phyloP scores from a whole-genome alignment of 1,140 invertebrate species.

The Portunus trituberculatus region DNA sequence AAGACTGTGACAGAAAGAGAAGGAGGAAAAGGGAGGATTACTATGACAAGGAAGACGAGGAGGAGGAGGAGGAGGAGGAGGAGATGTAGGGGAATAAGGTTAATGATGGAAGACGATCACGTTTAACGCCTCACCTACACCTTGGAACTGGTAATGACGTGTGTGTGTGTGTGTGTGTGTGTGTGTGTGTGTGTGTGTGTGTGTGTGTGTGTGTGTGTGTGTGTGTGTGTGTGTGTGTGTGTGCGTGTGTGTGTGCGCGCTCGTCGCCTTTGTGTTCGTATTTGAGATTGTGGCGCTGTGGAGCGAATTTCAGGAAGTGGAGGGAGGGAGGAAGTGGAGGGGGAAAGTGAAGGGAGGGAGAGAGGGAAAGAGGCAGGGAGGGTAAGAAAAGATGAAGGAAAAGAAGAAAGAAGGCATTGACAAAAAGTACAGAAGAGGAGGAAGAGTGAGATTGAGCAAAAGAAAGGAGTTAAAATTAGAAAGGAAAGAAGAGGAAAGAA shows the following conservation, averaged over 20 bases:
- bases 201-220: constrained; percentile 1
- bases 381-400: no score
- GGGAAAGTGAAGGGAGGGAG: background rate
- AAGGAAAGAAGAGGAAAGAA: no score
- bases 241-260: no score
- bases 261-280: no score
- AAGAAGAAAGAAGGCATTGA: no score
- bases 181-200: constrained; percentile 17
- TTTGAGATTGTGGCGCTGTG: background rate
- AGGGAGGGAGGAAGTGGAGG: background rate
- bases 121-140: background rate
- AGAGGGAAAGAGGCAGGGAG: background rate
- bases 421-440: no score
- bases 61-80: constrained; percentile 17
- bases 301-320: background rate
- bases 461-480: background rate
- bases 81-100: background rate
- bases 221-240: constrained; percentile 40
- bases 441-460: no score
- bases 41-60: background rate
- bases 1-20: background rate
- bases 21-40: background rate
- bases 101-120: background rate
- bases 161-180: constrained; percentile 15
- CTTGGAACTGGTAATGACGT: background rate